Conservation (phyloP, 2,797 vertebrate species). For the Prunella strophiata region DNA sequence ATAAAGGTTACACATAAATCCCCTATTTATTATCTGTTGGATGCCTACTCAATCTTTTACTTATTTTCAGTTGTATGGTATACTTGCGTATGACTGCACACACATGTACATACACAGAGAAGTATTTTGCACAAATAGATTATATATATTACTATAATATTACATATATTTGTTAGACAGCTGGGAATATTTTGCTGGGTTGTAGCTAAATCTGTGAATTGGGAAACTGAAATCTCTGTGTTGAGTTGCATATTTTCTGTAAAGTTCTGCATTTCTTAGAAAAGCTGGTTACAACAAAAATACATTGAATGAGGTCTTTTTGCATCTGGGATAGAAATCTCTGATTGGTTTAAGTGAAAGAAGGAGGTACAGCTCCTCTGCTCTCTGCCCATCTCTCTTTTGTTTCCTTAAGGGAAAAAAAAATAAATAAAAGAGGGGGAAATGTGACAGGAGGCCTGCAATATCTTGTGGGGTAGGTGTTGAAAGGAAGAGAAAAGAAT, state of each 20-base stretch:
- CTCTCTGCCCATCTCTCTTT: background rate
- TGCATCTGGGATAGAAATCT: background rate
- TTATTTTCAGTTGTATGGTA: background rate
- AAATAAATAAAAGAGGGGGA: background rate
- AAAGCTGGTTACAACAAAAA: background rate
- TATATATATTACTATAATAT: too few species aligned
- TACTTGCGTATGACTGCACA: background rate
- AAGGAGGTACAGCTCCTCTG: background rate
- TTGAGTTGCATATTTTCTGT: background rate
- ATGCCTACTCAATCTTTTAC: background rate
- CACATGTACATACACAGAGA: fast-evolving
- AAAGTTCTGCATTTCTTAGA: background rate
- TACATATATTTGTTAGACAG: background rate
- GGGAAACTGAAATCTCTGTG: background rate
- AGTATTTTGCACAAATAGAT: background rate
- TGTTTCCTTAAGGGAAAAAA: background rate
- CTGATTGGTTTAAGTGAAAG: background rate
- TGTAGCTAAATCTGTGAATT: background rate
- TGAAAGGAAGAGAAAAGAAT: background rate
- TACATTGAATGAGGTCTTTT: background rate
- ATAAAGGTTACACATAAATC: background rate
- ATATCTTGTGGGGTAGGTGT: background rate
- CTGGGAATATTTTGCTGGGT: background rate
- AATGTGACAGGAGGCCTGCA: background rate
- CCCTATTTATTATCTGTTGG: background rate